Evolutionary conservation across 2,888 invertebrate genomes (phyloP).

Genomic region (Melinaea marsaeus): DNA sequence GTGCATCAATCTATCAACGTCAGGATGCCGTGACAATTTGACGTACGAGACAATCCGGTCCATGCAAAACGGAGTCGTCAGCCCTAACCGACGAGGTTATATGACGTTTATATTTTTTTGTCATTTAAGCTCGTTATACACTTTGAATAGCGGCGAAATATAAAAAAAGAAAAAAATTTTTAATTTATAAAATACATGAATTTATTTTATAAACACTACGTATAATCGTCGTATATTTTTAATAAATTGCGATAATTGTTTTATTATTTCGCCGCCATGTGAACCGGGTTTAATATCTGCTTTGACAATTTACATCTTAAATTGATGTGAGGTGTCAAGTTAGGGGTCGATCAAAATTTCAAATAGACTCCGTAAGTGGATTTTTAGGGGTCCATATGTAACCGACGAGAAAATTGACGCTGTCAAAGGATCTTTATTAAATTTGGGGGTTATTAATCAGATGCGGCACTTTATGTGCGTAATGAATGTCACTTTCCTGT

Average conservation of each 20-base stretch:
- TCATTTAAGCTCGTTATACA: too few relatives aligned
- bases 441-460: conserved; percentile 75
- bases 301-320: conserved; percentile 77
- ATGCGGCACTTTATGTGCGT: conserved; percentile 24
- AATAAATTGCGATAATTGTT: conserved; percentile 9
- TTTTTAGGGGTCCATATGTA: conserved; percentile 68
- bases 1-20: conserved; percentile 73
- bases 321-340: conserved; percentile 74
- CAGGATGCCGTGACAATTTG: conserved; percentile 64
- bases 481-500: not conserved
- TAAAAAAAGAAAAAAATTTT: not conserved
- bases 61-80: conserved; percentile 63
- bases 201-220: not conserved
- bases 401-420: conserved; percentile 72
- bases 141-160: too few relatives aligned
- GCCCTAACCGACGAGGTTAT: conserved; percentile 43
- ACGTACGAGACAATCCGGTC: conserved; percentile 73
- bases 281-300: conserved; percentile 42
- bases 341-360: conserved; percentile 73
- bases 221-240: not conserved
- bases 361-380: conserved; percentile 72
- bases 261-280: conserved; percentile 43
- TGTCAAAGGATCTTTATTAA: conserved; percentile 72
- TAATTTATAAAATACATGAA: not conserved
- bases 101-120: conserved; percentile 35